Base-by-base conservation (phyloP, 1,140 invertebrate genomes). In the Cherax destructor region DNA sequence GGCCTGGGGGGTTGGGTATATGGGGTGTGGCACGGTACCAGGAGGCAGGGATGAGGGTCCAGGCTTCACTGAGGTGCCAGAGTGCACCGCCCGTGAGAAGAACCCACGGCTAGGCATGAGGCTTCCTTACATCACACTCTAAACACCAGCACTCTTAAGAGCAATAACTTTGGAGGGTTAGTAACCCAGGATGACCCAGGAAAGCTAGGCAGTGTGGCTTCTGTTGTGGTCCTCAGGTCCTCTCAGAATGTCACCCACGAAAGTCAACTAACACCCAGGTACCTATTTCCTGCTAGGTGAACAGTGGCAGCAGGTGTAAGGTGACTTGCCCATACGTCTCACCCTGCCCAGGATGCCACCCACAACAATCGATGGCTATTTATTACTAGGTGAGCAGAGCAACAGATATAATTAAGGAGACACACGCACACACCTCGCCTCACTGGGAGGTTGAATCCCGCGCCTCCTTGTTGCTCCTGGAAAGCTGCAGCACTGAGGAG, bases 51-150 rank as follows among this genome's bases (percentile, higher is more conserved):
- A 85, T 24, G 89, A 59, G 83, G 89, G 89, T 50, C 89, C 89
- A 79, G 89, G 83, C 83, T 91, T 91, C 76, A 91, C 89, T 5
- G 89, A 91, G 83, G 83, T 91, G 83, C 89, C 80, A 72, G 89
- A 91, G 89, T 91, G 89, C 83, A 91, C 89, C 81, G 89, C 89
- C 89, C 89, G 89, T 21, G 89, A 91, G 83, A 91, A 91, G 59
- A 91, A 91, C 89, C 89, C 89, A 74, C 89, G 89, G 86, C 89
- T 91, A 61, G 89, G 89, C 89, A 91, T 91, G 11, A 50, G 72
- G 56, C 41, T 61, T 59, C 76, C 83, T 79, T 69, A 85, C 83
- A 80, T 83, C 69, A 69, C 52, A 76, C 80, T 52, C n/a, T 11
- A 49, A 59, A 59, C 16, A 52, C 52, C 52, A 74, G 18, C 65